phyloP scores from a whole-genome alignment of 2,888 invertebrate genomes.

The Pachycephus smyrnensis region DNA sequence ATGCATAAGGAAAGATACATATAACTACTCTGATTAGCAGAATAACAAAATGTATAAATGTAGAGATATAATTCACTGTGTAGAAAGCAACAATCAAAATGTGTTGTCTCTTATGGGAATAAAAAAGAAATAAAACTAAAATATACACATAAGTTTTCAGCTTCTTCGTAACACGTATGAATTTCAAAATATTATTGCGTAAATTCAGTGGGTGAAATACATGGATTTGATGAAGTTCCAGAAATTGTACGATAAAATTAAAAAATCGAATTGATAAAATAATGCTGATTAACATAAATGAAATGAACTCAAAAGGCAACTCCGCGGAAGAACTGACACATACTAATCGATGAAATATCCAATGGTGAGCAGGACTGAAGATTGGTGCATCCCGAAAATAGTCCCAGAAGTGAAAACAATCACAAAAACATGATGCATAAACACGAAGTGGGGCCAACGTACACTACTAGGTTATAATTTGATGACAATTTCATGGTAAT shows the following conservation, averaged over 20 bases:
- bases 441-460: slow-evolving; percentile 50
- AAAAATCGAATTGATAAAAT: slow-evolving; percentile 7
- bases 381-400: slow-evolving; percentile 6
- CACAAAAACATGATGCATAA: slow-evolving; percentile 49
- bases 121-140: slow-evolving; percentile 16
- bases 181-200: not conserved
- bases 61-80: not conserved
- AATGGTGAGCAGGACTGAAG: slow-evolving; percentile 16
- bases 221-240: slow-evolving; percentile 5
- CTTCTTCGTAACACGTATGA: not conserved
- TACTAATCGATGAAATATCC: not conserved
- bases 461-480: slow-evolving; percentile 56
- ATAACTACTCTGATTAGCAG: not conserved
- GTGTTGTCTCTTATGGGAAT: not conserved
- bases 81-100: not conserved
- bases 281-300: slow-evolving; percentile 4
- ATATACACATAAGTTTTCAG: not conserved
- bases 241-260: slow-evolving; percentile 4
- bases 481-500: slow-evolving; percentile 35
- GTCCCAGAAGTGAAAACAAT: slow-evolving; percentile 38
- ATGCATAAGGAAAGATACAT: not conserved
- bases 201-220: not conserved
- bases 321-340: not conserved
- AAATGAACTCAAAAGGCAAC: not conserved
- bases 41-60: not conserved